Evolutionary conservation across 2,113 vertebrate genomes (phyloP).

Genomic region (Pterocles gutturalis): DNA sequence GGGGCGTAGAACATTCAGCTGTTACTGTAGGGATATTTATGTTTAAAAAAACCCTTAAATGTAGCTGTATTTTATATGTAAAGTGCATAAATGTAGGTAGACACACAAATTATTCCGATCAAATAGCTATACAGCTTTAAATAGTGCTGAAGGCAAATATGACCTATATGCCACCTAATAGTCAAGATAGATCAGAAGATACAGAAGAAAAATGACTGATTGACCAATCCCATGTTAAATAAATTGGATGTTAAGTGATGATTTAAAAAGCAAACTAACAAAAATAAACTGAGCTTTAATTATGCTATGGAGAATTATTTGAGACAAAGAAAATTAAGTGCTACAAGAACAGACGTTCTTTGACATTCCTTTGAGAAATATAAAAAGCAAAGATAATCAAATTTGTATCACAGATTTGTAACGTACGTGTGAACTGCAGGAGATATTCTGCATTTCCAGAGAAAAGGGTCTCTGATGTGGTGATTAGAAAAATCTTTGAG

Average conservation of each 20-base stretch:
- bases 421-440: not conserved
- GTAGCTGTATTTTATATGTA: not conserved
- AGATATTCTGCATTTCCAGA: not conserved
- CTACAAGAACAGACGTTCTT: not conserved
- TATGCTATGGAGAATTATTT: not conserved
- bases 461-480: not conserved
- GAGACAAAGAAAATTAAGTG: not conserved
- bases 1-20: not conserved
- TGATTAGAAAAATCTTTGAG: not conserved
- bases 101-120: not conserved
- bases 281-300: not conserved
- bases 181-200: not conserved
- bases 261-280: not conserved
- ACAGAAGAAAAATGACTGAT: not conserved
- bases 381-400: not conserved
- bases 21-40: not conserved
- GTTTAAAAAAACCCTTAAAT: not conserved
- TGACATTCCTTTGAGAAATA: not conserved
- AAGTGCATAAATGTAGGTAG: not conserved
- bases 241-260: not conserved
- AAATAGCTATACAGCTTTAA: not conserved
- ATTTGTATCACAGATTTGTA: not conserved
- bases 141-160: not conserved
- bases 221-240: not conserved
- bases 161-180: not conserved